Evolutionary conservation across 2,888 invertebrate species (phyloP).

Genomic region (Miltochrista miniata): DNA sequence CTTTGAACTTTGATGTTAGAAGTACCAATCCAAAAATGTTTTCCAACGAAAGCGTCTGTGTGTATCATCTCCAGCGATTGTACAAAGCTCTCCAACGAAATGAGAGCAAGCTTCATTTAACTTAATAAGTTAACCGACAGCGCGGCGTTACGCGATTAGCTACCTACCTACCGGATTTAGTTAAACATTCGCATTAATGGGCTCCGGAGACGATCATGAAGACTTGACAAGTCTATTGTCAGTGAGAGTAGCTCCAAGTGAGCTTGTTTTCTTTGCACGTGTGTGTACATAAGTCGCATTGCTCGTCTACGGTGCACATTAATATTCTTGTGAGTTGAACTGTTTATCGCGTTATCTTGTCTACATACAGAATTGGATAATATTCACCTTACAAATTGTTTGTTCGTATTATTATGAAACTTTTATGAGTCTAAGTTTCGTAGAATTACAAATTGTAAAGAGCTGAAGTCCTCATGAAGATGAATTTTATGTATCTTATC

Average conservation of each 20-base stretch:
- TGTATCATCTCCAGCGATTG: conserved; percentile 18
- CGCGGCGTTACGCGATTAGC: conserved; percentile 15
- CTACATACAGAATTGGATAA: background rate
- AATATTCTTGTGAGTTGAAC: conserved; percentile 1
- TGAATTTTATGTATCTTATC: too few relatives aligned
- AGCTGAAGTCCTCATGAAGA: too few relatives aligned
- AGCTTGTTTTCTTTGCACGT: too few relatives aligned
- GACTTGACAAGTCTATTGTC: too few relatives aligned
- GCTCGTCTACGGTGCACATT: too few relatives aligned
- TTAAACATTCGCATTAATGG: conserved; percentile 13
- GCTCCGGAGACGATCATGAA: too few relatives aligned
- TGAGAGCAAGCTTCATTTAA: conserved; percentile 34
- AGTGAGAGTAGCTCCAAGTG: too few relatives aligned
- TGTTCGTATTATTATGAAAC: background rate
- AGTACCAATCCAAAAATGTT: conserved; percentile 3
- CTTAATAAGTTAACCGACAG: conserved; percentile 27
- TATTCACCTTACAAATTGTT: background rate
- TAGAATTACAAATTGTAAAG: background rate
- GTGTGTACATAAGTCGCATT: too few relatives aligned
- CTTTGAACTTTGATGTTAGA: too few relatives aligned
- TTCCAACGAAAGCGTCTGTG: conserved; percentile 11
- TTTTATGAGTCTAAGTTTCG: background rate
- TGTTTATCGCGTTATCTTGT: background rate
- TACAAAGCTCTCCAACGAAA: conserved; percentile 18
- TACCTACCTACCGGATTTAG: conserved; percentile 11